Percentiles rank a stretch among this genome's conserved stretches.
Evolutionary conservation across 2,888 invertebrate genomes (phyloP).

Genomic region (Lymantria monacha): DNA sequence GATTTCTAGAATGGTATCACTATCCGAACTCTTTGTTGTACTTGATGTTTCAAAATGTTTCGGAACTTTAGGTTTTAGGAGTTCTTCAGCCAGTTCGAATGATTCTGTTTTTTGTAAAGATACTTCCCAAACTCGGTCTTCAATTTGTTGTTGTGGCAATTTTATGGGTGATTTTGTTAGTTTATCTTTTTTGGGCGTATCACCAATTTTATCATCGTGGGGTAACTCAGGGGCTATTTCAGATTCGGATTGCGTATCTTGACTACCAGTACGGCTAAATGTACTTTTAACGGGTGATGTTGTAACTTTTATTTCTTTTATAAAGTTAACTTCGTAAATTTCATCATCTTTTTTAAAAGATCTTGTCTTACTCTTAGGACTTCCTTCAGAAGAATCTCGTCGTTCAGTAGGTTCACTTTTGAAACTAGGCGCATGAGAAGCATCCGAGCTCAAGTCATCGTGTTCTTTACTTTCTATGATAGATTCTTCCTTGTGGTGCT

Average conservation of each 20-base stretch:
- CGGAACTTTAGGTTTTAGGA: slow-evolving; percentile 44
- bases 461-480: slow-evolving; percentile 77
- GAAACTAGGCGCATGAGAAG: slow-evolving; percentile 72
- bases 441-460: slow-evolving; percentile 73
- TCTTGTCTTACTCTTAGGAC: slow-evolving; percentile 73
- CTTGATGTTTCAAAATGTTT: slow-evolving; percentile 41
- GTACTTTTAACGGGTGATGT: slow-evolving; percentile 76
- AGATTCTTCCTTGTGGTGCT: slow-evolving; percentile 75
- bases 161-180: slow-evolving; percentile 66
- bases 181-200: slow-evolving; percentile 67
- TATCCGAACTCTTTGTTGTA: slow-evolving; percentile 50
- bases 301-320: slow-evolving; percentile 79
- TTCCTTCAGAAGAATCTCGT: slow-evolving; percentile 65
- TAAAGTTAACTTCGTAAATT: slow-evolving; percentile 77
- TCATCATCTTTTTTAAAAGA: slow-evolving; percentile 77
- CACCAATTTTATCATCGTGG: slow-evolving; percentile 65
- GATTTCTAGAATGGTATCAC: slow-evolving; percentile 52
- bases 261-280: slow-evolving; percentile 79
- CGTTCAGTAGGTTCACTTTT: slow-evolving; percentile 68
- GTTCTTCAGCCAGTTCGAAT: slow-evolving; percentile 60
- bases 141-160: slow-evolving; percentile 68
- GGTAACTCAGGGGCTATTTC: slow-evolving; percentile 78
- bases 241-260: slow-evolving; percentile 81
- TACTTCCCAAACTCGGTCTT: slow-evolving; percentile 75
- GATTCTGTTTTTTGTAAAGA: slow-evolving; percentile 68